Percentiles rank a stretch among this genome's conserved stretches.
phyloP scores from a whole-genome alignment of 2,113 vertebrate species.

The Equus quagga region DNA sequence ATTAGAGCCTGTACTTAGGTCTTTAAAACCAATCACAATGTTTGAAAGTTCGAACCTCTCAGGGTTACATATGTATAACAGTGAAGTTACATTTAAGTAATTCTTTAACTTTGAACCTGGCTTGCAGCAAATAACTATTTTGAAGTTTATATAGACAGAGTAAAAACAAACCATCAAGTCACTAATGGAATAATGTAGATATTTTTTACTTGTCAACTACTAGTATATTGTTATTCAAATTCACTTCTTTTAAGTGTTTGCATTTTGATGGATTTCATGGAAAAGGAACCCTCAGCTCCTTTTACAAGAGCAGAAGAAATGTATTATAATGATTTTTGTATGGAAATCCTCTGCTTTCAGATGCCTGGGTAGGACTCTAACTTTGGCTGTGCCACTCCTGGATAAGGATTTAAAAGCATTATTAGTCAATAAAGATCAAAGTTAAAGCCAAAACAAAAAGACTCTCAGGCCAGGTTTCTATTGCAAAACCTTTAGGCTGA shows the following conservation, averaged over 20 bases:
- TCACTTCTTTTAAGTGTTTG: background rate
- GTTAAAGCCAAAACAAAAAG: conserved; percentile 24
- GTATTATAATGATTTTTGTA: conserved; percentile 45
- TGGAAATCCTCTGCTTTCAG: background rate
- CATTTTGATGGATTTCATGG: background rate
- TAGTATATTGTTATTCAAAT: background rate
- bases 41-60: background rate
- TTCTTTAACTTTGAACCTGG: background rate
- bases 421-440: conserved; percentile 32
- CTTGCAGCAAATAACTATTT: background rate
- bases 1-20: background rate
- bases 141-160: background rate
- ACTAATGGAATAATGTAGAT: background rate
- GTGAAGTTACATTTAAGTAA: background rate
- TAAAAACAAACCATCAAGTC: background rate
- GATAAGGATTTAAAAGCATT: conserved; percentile 39
- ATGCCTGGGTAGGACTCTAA: background rate
- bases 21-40: background rate
- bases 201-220: background rate
- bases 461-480: background rate
- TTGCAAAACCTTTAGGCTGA: background rate
- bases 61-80: background rate
- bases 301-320: background rate
- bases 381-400: background rate
- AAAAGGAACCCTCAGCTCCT: background rate